Evolutionary conservation across 2,797 vertebrate species (phyloP), one percentile per base, ranked within the genome.

Genomic region (Fistularia commersonii): DNA sequence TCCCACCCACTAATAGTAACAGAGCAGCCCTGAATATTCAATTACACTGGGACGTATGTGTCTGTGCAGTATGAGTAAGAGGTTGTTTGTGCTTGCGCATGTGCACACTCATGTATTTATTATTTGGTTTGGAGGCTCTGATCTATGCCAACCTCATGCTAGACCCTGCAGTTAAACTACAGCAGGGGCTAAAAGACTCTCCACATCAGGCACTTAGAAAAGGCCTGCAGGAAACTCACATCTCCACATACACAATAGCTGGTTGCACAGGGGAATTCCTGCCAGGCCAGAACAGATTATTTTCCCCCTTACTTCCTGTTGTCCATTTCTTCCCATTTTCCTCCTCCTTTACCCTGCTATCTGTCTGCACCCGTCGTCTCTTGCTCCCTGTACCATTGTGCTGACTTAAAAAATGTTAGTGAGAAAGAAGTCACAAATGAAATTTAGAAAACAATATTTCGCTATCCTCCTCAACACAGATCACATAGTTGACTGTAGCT

Each of bases 211-310:
- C 40, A 31, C 74, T 62, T 66, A 60, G 57, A 68, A 76, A 73
- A 59, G 39, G 67, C 81, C 79, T 36, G 58, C 69, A 82, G 79
- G 76, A 82, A 78, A 72, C 50, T 40, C 51, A 63, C 51, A 64
- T 62, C 60, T 39, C 46, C 35, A 48, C 56, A 55, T 51, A 57
- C 23, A 41, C 49, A 55, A 77, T 79, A 80, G 79, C 85, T 88
- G 87, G 72, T 76, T 46, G 74, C 87, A 78, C 79, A 57, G 83
- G 87, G 88, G 84, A 89, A 88, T 90, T 87, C 83, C 77, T 83
- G 80, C 77, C 76, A 76, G 64, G 64, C 73, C 54, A 60, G 73
- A 74, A 73, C 32, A 57, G 83, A 83, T 88, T 88, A 87, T 83
- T 85, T 82, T 66, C 78, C 74, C 41, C 71, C 66, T 68, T 61